Conservation (phyloP, 2,888 invertebrate species). For the Cetonia aurata region DNA sequence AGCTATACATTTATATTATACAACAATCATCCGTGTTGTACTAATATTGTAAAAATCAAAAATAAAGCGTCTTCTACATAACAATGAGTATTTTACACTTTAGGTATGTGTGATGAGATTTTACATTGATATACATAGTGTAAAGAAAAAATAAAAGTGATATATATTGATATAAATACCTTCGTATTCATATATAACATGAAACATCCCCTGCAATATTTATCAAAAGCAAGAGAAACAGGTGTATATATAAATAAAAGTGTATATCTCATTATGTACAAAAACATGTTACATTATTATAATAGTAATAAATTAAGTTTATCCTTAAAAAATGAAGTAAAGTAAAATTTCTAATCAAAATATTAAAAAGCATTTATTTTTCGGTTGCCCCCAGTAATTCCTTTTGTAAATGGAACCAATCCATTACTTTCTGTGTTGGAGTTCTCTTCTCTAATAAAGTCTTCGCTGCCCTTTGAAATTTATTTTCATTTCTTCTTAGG, state of each 20-base stretch:
- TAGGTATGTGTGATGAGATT: conserved; percentile 10
- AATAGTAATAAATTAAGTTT: no score
- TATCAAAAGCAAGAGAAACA: conserved; percentile 4
- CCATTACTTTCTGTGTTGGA: conserved; percentile 64
- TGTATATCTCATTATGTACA: conserved; percentile 2
- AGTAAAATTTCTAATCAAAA: background rate
- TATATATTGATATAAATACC: background rate
- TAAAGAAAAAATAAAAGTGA: background rate
- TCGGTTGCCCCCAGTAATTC: conserved; percentile 51
- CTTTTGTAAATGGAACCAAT: conserved; percentile 66
- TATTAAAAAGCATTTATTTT: conserved; percentile 21
- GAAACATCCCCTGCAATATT: background rate
- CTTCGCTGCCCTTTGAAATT: conserved; percentile 75
- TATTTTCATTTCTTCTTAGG: conserved; percentile 83
- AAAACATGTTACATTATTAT: background rate
- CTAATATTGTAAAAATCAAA: background rate
- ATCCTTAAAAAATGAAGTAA: conserved; percentile 1
- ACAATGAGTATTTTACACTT: background rate
- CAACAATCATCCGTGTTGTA: background rate
- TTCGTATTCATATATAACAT: background rate
- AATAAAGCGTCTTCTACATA: conserved; percentile 6
- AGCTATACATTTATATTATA: conserved; percentile 8
- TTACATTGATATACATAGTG: background rate
- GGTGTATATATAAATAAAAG: background rate
- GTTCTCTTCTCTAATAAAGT: conserved; percentile 65